Evolutionary conservation across 2,888 invertebrate species (phyloP), one percentile per base, ranked within the genome.

Genomic region (Sinodicranocentrus sp.): DNA sequence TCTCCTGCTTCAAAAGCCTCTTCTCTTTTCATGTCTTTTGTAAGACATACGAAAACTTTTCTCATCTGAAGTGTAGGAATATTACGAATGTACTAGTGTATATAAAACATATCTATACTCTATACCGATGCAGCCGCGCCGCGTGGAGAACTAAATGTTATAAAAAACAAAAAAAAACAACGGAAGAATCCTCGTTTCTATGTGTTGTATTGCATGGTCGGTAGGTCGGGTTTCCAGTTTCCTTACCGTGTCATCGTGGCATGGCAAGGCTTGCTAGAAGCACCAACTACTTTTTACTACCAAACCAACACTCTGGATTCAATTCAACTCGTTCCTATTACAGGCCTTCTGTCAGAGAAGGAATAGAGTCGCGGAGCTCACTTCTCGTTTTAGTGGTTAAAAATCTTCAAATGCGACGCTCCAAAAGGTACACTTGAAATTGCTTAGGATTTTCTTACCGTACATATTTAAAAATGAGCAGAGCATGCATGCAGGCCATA

Each of bases 391-490:
- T 65, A 65, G 21, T 39, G 65, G 65, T 21, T 65, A 43, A 65
- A 65, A 57, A 65, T 43, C 28, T 63, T 65, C 65, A 65, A 43
- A 43, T 63, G 39, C 44, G 10, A 65, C 26, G 39, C 28, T 28
- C 43, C 43, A 43, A 28, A 65, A 65, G 65, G 44, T 43, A 65
- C 65, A 43, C 65, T 65, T 65, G 65, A 43, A 44, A 39, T 39
- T 13, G 23, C 65, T 65, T n/a, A 19, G 43, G 25, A 2, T 65
- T 44, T 65, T 65, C 19, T 59, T 59, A n/a, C n/a, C n/a, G n/a
- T n/a, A n/a, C n/a, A n/a, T n/a, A n/a, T n/a, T n/a, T n/a, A n/a
- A n/a, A n/a, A n/a, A n/a, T n/a, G n/a, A n/a, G n/a, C n/a, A n/a
- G n/a, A n/a, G n/a, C n/a, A n/a, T n/a, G n/a, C n/a, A n/a, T n/a